Base-by-base conservation (phyloP, 2,113 vertebrate species). In the Arvicanthis niloticus region DNA sequence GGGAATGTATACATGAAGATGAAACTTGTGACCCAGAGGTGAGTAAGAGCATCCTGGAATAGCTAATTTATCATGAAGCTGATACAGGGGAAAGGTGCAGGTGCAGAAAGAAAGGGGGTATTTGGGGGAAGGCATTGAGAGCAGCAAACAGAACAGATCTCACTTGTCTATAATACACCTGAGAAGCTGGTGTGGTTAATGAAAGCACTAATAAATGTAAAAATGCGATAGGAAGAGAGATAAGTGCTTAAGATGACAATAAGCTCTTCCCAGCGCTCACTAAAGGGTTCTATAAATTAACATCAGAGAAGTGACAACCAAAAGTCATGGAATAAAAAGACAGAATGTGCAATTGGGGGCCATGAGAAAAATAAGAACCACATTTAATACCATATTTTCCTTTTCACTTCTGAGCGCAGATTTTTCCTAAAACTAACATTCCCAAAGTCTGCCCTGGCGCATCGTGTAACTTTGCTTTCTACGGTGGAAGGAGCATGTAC, bases 391-490 rank as follows among this genome's bases (percentile, higher is more conserved):
- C 40, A 7, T 91, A 26, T 76, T 91, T 82, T 8, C 9, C 3
- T 53, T 16, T 96, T 60, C 8, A 93, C 97, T 98, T 97, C 91
- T 89, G 96, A 91, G 56, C 97, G 81, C 98, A 99, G 99, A 99
- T 98, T 77, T 99, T 99, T 98, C 99, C 98, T 94, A 98, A 98
- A 88, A 99, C 98, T 91, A 99, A 99, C 26, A 97, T 99, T 90
- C 99, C 98, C 97, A 99, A 97, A 97, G 94, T 98, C 91, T 99
- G 99, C 94, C 99, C 99, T 0, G 99, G 99, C 7, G 99, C 99
- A 80, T 99, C 99, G 89, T 99, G 99, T 97, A 99, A 98, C 93
- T 99, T 99, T 97, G 99, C 99, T 93, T 99, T 99, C 98, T 99
- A 99, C 15, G 99, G 99, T 1, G 99, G 99, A 86, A 99, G 99